A percentile compares a stretch with the other conserved stretches of the same genome.
These are phyloP conservation scores for Micrastur ruficollis DNA, from an alignment of 2,797 vertebrate species.

Conservation along the genomic window DNA sequence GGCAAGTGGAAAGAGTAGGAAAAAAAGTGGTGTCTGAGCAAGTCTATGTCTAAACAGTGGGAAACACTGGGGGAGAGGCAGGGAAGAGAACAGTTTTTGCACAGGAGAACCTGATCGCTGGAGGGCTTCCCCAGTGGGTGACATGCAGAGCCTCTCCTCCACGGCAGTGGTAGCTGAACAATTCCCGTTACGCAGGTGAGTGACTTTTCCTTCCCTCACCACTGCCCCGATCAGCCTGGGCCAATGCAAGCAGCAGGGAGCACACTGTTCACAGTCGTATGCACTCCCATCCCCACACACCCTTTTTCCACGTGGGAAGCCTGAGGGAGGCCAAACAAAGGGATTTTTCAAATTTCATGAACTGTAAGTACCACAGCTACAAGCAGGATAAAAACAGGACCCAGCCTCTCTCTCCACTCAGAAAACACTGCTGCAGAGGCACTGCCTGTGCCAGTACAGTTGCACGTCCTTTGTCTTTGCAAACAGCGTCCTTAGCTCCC, in stretches of 20 bases:
- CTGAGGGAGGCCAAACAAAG: not conserved
- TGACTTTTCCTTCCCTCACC: not conserved
- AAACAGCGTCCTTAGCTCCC: not conserved
- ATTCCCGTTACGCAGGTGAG: accelerated
- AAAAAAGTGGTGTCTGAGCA: not conserved
- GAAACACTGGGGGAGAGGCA: not conserved
- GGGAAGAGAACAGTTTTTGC: not conserved
- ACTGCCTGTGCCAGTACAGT: not conserved
- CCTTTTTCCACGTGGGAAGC: constrained; percentile 35
- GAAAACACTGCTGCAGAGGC: not conserved
- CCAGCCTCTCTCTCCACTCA: not conserved
- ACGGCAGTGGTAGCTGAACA: accelerated
- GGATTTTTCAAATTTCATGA: constrained; percentile 6
- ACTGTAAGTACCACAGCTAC: not conserved
- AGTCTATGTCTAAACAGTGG: not conserved
- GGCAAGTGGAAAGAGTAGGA: not conserved
- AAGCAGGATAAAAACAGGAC: not conserved
- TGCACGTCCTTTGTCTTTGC: not conserved
- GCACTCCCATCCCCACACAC: constrained; percentile 8
- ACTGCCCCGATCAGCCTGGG: not conserved
- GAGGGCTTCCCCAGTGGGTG: not conserved
- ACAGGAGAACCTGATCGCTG: not conserved
- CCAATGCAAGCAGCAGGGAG: not conserved
- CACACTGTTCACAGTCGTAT: not conserved
- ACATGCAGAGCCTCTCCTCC: not conserved